Base-by-base conservation (phyloP, 2,113 vertebrate species). In the Barbus barbus region DNA sequence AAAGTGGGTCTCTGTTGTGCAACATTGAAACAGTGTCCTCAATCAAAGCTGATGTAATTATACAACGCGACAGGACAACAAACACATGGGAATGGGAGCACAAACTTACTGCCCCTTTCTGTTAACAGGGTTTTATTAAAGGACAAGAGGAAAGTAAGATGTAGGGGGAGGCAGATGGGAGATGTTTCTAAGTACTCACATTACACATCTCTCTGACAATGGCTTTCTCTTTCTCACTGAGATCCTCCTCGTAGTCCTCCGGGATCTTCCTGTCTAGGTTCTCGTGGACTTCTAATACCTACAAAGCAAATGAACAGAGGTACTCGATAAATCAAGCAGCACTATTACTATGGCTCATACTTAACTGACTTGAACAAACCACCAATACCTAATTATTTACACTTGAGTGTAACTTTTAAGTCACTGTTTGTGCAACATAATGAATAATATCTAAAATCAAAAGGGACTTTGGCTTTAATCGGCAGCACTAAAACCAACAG, bases 181-280 rank as follows among this genome's bases (percentile, higher is more conserved):
- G 5, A 33, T 31, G 73, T 53, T 48, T 31, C 18, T 26, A 18
- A 8, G n/a, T 9, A 44, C 94, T 93, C 94, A 98, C 97, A 53
- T 97, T 98, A 91, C 97, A 98, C 97, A 98, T 97, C 91, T 98
- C 96, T 4, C 97, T 95, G 84, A 98, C 96, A 0, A 98, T 97
- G 5, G 96, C 96, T 92, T 97, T 97, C 92, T 98, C 97, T 88
- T 98, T 97, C 89, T 97, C 96, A 16, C 96, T 98, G 81, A 97
- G 93, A 90, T 96, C 96, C 85, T 97, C 96, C 85, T 97, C 95
- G 7, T 96, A 96, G 90, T 92, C 96, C 90, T 97, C 95, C 22
- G 95, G 93, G 82, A 94, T 92, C 88, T 95, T 95, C 75, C 94
- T 95, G 90, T 97, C 96, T 90, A 98, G 90, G 89, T 96, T 97